A percentile compares a stretch with the other conserved stretches of the same genome.
Evolutionary conservation across 2,888 invertebrate species (phyloP).

Genomic region (Archips xylosteana): DNA sequence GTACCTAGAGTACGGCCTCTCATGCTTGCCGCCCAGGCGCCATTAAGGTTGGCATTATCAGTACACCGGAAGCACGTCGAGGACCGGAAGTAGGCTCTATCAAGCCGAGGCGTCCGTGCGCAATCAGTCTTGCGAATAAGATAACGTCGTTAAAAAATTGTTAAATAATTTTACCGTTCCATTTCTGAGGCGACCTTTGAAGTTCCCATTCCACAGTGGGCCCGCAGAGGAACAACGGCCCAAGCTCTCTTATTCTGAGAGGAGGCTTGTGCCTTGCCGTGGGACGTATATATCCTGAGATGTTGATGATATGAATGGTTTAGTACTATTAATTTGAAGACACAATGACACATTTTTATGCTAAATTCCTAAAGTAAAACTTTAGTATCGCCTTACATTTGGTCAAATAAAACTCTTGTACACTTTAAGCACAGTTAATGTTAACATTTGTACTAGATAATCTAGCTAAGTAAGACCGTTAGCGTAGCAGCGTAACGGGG

Average conservation of each 20-base stretch:
- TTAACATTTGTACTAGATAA: not conserved
- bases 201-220: no score
- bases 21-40: not conserved
- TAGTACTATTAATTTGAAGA: no score
- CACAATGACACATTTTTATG: no score
- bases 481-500: not conserved
- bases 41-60: constrained; percentile 31
- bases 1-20: not conserved
- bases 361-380: not conserved
- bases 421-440: not conserved
- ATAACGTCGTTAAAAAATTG: not conserved
- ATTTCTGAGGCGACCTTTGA: not conserved
- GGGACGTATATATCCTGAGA: no score
- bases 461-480: not conserved
- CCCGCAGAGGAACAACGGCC: no score
- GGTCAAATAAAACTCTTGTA: not conserved
- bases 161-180: not conserved
- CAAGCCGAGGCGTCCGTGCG: constrained; percentile 26
- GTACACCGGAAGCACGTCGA: constrained; percentile 26
- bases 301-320: no score
- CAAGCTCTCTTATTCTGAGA: no score
- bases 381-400: no score
- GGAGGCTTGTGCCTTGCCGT: no score
- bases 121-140: not conserved
- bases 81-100: constrained; percentile 29